These are phyloP conservation scores for Leucoraja ocellata DNA, from an alignment of 2,797 vertebrate species.

Conservation along the genomic window DNA sequence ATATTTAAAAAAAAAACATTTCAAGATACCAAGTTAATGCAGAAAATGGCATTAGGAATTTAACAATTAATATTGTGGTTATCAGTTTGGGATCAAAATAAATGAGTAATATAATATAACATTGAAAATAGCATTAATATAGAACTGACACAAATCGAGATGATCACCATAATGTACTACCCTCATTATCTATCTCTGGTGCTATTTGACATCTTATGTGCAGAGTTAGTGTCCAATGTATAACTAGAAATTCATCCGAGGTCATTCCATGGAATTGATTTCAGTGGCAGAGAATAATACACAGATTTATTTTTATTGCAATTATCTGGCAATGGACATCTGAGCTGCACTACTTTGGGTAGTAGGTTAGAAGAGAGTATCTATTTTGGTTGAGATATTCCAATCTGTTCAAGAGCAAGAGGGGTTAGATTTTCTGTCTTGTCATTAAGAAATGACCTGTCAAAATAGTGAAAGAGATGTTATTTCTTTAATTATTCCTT, in stretches of 20 bases:
- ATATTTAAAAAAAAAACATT: background rate
- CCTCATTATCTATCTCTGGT: too few species aligned
- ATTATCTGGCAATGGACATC: too few species aligned
- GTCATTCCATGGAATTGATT: too few species aligned
- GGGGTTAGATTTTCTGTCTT: background rate
- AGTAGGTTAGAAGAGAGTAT: background rate
- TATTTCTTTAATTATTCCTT: background rate
- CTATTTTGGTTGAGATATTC: background rate
- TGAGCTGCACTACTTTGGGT: background rate
- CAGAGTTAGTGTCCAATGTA: background rate
- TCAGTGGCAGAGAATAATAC: too few species aligned
- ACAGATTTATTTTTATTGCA: too few species aligned
- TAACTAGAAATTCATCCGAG: too few species aligned
- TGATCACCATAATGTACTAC: background rate
- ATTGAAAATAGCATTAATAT: background rate
- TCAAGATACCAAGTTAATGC: background rate
- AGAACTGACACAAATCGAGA: background rate
- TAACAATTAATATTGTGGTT: too few species aligned
- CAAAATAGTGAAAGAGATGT: background rate
- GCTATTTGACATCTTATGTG: background rate
- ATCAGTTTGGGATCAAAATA: background rate
- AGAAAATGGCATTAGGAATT: background rate
- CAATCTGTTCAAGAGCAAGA: background rate
- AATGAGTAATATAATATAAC: background rate
- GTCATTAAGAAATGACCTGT: background rate